These are phyloP conservation scores for Stenopsyche tienmushanensis DNA, from an alignment of 1,140 invertebrate species.

Conservation along the genomic window DNA sequence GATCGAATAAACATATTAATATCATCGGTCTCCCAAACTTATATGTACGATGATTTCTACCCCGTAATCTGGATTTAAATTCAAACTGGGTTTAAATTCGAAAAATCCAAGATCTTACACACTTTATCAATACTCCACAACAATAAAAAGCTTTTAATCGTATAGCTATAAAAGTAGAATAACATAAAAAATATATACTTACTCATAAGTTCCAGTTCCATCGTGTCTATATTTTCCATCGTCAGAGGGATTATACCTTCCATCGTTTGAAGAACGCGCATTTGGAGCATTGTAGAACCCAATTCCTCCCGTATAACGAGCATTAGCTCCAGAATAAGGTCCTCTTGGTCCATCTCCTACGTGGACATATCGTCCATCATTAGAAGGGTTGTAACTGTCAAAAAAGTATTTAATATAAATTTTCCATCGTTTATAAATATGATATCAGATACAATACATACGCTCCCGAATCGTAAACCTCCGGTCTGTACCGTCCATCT, in stretches of 20 bases:
- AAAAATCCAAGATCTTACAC: too few relatives aligned
- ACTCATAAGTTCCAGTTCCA: slow-evolving; percentile 43
- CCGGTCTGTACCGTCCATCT: slow-evolving; percentile 46
- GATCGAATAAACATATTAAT: too few relatives aligned
- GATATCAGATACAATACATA: background rate
- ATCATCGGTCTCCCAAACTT: too few relatives aligned
- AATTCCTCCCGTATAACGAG: slow-evolving; percentile 4
- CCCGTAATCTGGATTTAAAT: too few relatives aligned
- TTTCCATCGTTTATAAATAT: background rate
- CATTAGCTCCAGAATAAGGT: slow-evolving; percentile 11
- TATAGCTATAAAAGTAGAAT: too few relatives aligned
- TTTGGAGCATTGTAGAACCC: background rate
- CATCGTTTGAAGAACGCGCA: slow-evolving; percentile 9
- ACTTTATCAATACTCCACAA: too few relatives aligned
- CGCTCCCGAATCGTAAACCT: slow-evolving; percentile 23
- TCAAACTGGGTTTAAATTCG: too few relatives aligned
- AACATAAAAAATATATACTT: slow-evolving; percentile 25
- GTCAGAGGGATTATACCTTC: slow-evolving; percentile 43
- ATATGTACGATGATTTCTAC: too few relatives aligned
- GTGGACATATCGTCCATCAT: slow-evolving; percentile 36
- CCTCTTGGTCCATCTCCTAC: slow-evolving; percentile 32
- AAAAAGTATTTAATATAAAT: background rate
- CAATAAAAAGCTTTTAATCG: background rate
- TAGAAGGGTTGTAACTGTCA: slow-evolving; percentile 15
- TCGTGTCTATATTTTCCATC: slow-evolving; percentile 43